phyloP scores from a whole-genome alignment of 2,113 vertebrate genomes.

The Coptodon bakossiorum region DNA sequence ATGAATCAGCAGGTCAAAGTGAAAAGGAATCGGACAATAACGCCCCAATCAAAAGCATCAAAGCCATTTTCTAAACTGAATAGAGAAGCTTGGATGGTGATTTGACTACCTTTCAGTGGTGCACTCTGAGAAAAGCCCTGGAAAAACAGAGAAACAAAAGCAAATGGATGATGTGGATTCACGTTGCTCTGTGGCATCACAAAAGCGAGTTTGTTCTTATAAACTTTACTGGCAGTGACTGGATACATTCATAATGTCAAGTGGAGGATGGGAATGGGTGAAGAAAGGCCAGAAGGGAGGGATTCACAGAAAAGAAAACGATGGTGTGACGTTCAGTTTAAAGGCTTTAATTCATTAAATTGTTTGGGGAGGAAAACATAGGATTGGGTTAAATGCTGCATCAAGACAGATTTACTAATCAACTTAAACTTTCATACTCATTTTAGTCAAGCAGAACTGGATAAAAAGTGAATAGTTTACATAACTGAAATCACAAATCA shows the following conservation, averaged over 20 bases:
- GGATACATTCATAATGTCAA: constrained; percentile 44
- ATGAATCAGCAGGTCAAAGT: constrained; percentile 25
- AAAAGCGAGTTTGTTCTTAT: constrained; percentile 56
- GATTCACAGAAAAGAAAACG: background rate
- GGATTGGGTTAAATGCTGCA: background rate
- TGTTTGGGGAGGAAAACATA: background rate
- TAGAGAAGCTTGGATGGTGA: constrained; percentile 1
- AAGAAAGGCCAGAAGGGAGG: background rate
- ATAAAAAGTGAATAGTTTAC: background rate
- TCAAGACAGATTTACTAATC: background rate
- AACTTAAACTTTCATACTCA: background rate
- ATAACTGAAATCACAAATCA: background rate
- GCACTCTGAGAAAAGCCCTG: constrained; percentile 33
- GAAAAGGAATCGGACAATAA: constrained; percentile 48
- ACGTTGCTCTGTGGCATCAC: constrained; percentile 21
- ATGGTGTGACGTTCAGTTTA: background rate
- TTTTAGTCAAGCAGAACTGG: background rate
- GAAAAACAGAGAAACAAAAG: constrained; percentile 49
- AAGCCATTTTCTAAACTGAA: constrained; percentile 39
- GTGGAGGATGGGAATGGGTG: background rate
- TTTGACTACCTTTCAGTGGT: constrained; percentile 29
- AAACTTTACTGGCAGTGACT: constrained; percentile 49
- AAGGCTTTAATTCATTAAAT: background rate
- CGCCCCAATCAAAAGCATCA: constrained; percentile 41
- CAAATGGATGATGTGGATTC: constrained; percentile 45